Evolutionary conservation across 2,888 invertebrate species (phyloP).

Genomic region (Strigamia transsilvanica): DNA sequence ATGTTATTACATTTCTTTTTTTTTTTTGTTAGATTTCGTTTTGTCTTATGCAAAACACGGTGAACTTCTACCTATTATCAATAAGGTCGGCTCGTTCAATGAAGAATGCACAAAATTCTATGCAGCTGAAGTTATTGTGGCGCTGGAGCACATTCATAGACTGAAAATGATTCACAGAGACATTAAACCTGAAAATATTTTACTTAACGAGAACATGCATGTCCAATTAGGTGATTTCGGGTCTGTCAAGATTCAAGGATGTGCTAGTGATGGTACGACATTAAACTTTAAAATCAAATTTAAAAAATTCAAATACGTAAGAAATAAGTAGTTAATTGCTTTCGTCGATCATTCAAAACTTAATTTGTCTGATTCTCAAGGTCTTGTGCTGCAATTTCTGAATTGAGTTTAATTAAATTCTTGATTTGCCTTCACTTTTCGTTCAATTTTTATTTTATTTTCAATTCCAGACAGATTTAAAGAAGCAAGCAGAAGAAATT

Average conservation of each 20-base stretch:
- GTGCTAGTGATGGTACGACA: conserved; percentile 7
- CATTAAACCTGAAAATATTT: conserved; percentile 97
- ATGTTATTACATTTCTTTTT: not conserved
- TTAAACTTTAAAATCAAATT: not conserved
- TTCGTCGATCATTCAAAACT: conserved; percentile 54
- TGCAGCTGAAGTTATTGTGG: conserved; percentile 89
- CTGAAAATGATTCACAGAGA: conserved; percentile 90
- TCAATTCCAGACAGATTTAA: not conserved
- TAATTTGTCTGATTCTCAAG: not conserved
- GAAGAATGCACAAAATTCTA: conserved; percentile 90
- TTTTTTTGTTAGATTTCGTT: conserved; percentile 76
- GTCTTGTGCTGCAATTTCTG: not conserved
- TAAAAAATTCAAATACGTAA: not conserved
- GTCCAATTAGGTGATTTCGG: conserved; percentile 97
- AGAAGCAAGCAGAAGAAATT: conserved; percentile 59
- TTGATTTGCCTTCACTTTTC: not conserved
- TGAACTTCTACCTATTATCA: conserved; percentile 90
- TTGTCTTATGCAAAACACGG: conserved; percentile 94
- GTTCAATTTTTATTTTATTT: conserved; percentile 1
- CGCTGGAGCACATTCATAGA: conserved; percentile 88
- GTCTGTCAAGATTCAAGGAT: conserved; percentile 82
- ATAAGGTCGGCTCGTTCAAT: conserved; percentile 89
- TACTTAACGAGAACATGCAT: conserved; percentile 95
- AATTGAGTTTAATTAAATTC: not conserved
- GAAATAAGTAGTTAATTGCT: conserved; percentile 53